These are phyloP conservation scores for Ranitomeya variabilis DNA, from an alignment of 2,113 vertebrate genomes.

Conservation along the genomic window DNA sequence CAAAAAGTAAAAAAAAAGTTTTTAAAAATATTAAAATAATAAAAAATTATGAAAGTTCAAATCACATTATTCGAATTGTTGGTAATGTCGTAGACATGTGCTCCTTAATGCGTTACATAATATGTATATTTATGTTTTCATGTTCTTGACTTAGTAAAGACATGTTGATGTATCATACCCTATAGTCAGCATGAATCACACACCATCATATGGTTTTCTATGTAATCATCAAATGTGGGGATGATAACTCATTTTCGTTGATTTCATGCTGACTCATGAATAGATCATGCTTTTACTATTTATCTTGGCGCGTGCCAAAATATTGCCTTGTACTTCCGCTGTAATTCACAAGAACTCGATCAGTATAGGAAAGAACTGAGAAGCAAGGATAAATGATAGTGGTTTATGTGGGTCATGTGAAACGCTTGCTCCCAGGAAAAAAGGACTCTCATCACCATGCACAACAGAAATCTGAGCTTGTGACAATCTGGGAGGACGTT, in stretches of 20 bases:
- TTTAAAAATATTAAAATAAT: too few species aligned
- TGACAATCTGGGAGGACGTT: conserved; percentile 15
- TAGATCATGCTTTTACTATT: conserved; percentile 33
- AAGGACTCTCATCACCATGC: conserved; percentile 34
- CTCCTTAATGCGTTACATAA: background rate
- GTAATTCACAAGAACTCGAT: conserved; percentile 8
- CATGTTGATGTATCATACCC: background rate
- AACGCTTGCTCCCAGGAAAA: conserved; percentile 41
- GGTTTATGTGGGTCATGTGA: conserved; percentile 51
- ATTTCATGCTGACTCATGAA: conserved; percentile 27
- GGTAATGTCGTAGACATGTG: too few species aligned
- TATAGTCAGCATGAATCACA: background rate
- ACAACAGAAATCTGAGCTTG: conserved; percentile 31
- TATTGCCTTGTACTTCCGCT: conserved; percentile 32
- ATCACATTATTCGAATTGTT: too few species aligned
- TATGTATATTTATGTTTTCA: background rate
- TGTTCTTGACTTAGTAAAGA: background rate
- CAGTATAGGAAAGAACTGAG: conserved; percentile 29
- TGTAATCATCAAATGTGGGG: background rate
- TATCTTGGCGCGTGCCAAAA: conserved; percentile 32
- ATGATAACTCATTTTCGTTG: conserved; percentile 4
- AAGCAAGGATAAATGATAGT: conserved; percentile 42
- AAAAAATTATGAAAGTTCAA: too few species aligned
- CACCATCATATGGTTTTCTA: background rate
- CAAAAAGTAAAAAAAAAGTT: too few species aligned